Evolutionary conservation across 2,888 invertebrate genomes (phyloP), one percentile per base, ranked within the genome.

Genomic region (Rugalucina vietnamica): DNA sequence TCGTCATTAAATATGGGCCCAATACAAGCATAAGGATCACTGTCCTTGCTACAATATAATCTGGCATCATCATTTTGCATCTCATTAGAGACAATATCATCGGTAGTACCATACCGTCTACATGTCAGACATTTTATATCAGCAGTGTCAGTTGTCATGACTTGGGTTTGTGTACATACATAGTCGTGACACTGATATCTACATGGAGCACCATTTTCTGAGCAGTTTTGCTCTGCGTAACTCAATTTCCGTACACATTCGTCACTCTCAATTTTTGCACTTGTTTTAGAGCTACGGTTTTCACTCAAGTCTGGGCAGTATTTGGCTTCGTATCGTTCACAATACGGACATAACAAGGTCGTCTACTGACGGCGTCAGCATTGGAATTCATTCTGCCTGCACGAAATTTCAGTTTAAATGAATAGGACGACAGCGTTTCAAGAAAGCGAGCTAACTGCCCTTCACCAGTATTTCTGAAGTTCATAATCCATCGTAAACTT

Each of bases 371-470:
- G 14, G 69, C 29, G 69, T 69, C 69, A 21, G 34, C 5, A 21
- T 69, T 69, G n/a, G 29, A 27, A 69, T 69, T 24, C 14, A 69
- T 5, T 27, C 69, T 10, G 10, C 69, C 69, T 10, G 69, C 10
- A 12, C 69, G 32, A 27, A 10, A 69, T 27, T 27, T 12, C 10
- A 69, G 4, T 14, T 34, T 5, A 24, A 69, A 69, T 34, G 5
- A 10, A 27, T 69, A 69, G 43, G 10, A 43, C 18, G 18, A 70
- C 27, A 87, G 24, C n/a, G 76, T 37, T 39, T 86, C 79, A 14
- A 80, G 27, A 71, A 79, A 86, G 10, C 80, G 14, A 4, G 86
- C 84, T 34, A 78, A n/a, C 34, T 84, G 82, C n/a, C 84, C 84
- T 71, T 84, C 84, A 10, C 73, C 76, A 10, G 60, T 81, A 71